Evolutionary conservation across 2,888 invertebrate genomes (phyloP), one percentile per base, ranked within the genome.

Genomic region (Thecocarcelia acutangulata): DNA sequence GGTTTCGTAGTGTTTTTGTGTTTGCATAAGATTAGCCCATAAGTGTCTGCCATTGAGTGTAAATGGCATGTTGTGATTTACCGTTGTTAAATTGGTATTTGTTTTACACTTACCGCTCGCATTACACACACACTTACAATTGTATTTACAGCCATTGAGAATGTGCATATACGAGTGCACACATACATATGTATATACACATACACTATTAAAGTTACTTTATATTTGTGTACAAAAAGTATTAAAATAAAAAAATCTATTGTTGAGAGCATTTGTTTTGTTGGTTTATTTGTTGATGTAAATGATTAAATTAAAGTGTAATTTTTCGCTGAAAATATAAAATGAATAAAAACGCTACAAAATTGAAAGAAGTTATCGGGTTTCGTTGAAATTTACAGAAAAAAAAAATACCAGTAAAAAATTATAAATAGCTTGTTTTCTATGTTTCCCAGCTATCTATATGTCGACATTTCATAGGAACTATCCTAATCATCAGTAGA

Each of bases 21-120:
- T 83, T 83, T 83, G 73, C 75, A 80, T 83, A 83, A 80, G 83
- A 83, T 84, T 84, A 82, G 74, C 78, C 78, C 82, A 69, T 82
- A 82, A 82, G 82, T 82, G 82, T 82, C 82, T 78, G 82, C 59
- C 74, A 82, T 75, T 83, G 75, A 80, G 83, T 83, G 83, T 80
- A 83, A 83, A 73, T 83, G 83, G 80, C 79, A 83, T 80, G 83
- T 76, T 80, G 79, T 83, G 83, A 83, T 83, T 83, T 83, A 83
- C 78, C 78, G 78, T 82, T 66, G 78, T 66, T 74, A 76, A 78
- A 82, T 75, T 75, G 78, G 59, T 82, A 78, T 82, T 78, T 78
- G 74, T 82, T 74, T 66, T 66, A 75, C 74, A 73, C 59, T 73
- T 66, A 40, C 44, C 72, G 72, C 66, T 72, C 21, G 2, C 19